A percentile compares a stretch with the other conserved stretches of the same genome.
These are phyloP conservation scores for Siniperca scherzeri DNA, from an alignment of 2,797 vertebrate species.

Conservation along the genomic window DNA sequence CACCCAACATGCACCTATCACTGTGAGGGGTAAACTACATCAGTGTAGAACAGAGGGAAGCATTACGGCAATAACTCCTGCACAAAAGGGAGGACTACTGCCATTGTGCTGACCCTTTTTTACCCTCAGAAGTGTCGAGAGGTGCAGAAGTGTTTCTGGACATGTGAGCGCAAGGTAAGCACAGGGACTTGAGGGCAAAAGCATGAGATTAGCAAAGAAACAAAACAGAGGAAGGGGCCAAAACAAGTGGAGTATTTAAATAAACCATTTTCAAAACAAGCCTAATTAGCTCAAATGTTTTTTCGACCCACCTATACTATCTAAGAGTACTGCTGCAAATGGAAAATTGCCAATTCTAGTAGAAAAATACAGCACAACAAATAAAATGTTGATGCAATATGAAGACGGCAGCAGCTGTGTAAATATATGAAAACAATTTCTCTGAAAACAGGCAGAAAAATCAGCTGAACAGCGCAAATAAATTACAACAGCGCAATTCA, in stretches of 20 bases:
- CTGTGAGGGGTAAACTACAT: constrained; percentile 4
- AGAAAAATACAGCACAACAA: constrained; percentile 37
- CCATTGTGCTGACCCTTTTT: background rate
- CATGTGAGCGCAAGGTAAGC: constrained; percentile 36
- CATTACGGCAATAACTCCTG: constrained; percentile 19
- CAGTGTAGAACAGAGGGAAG: constrained; percentile 13
- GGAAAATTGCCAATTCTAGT: constrained; percentile 6
- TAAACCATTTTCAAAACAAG: constrained; percentile 33
- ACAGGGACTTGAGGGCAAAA: constrained; percentile 39
- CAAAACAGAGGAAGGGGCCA: constrained; percentile 27
- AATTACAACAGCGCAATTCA: constrained; percentile 60
- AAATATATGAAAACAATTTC: constrained; percentile 42
- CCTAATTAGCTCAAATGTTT: constrained; percentile 5
- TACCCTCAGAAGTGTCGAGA: constrained; percentile 16
- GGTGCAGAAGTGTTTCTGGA: constrained; percentile 47
- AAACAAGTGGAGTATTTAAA: constrained; percentile 44
- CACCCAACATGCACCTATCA: constrained; percentile 44
- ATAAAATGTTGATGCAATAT: constrained; percentile 42
- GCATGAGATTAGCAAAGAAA: constrained; percentile 62
- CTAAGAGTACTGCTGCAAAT: constrained; percentile 26
- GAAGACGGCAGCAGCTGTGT: constrained; percentile 46
- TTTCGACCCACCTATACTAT: background rate
- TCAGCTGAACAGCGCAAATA: constrained; percentile 44
- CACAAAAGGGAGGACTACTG: constrained; percentile 6
- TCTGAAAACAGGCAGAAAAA: constrained; percentile 50